Base-by-base conservation (phyloP, 1,140 invertebrate species). In the Drosophila pruinosa region DNA sequence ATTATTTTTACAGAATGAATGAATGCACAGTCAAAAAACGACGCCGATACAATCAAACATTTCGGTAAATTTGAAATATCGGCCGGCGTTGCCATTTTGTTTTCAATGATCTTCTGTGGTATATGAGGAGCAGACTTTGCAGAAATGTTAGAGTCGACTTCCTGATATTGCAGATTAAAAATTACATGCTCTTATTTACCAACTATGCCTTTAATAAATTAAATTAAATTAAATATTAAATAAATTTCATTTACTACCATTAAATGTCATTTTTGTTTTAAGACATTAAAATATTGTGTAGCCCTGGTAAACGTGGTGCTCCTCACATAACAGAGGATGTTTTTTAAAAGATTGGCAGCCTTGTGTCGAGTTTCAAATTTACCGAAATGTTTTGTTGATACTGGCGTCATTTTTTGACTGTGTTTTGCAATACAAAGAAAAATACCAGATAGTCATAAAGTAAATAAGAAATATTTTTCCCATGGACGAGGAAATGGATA, bases 51-150 rank as follows among this genome's bases (percentile, higher is more conserved):
- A 10, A 22, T 34, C 12, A 10, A 50, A 52, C 17, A 36, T 39
- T 45, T 31, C 54, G 39, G 54, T 57, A 43, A 43, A 31, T 57
- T 57, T 28, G 10, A 57, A 57, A 56, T 8, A 26, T 1, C 7
- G 2, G 3, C 4, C 1, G 17, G 36, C 6, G 34, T 26, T 56
- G 34, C 36, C 52, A 56, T 14, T 36, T 31, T 15, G 10, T n/a
- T n/a, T n/a, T n/a, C n/a, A n/a, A n/a, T n/a, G n/a, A n/a, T n/a
- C n/a, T n/a, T n/a, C n/a, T n/a, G n/a, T n/a, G n/a, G n/a, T n/a
- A n/a, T n/a, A 19, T 15, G 47, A 15, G 1, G 7, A 14, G 12
- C 15, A 15, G 2, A n/a, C n/a, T n/a, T n/a, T n/a, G n/a, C n/a
- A n/a, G n/a, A n/a, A n/a, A n/a, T n/a, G n/a, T n/a, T n/a, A n/a